These are phyloP conservation scores for Merops nubicus DNA, from an alignment of 2,113 vertebrate genomes.

Conservation along the genomic window DNA sequence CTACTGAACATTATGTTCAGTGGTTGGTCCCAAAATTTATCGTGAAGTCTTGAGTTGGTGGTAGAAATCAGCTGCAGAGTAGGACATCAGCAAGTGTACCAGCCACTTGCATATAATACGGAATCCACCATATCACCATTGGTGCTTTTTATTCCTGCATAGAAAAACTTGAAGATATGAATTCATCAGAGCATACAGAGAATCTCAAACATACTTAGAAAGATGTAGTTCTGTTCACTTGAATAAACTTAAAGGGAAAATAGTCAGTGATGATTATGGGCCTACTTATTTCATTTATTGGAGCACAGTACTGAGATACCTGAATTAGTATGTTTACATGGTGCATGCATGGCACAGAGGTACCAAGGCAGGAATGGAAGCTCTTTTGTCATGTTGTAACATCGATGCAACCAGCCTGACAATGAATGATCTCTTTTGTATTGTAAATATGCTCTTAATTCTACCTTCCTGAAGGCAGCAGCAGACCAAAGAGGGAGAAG, in stretches of 20 bases:
- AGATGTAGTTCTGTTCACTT: neutral
- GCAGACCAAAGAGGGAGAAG: neutral
- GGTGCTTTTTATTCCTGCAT: neutral
- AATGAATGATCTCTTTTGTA: neutral
- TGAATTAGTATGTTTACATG: neutral
- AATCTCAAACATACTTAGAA: neutral
- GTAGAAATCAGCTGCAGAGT: neutral
- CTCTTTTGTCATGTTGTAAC: neutral
- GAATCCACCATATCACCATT: neutral
- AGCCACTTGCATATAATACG: neutral
- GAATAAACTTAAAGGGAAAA: neutral
- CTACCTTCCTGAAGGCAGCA: neutral
- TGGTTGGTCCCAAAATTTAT: neutral
- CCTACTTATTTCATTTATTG: conserved; percentile 6
- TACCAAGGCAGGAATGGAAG: neutral
- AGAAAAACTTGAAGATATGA: neutral
- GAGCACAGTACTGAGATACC: neutral
- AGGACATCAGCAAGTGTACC: neutral
- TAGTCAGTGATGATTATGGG: neutral
- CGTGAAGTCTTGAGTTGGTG: neutral
- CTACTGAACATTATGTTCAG: neutral
- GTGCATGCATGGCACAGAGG: neutral
- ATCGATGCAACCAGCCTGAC: neutral
- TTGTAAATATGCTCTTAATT: neutral
- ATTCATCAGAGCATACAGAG: neutral